Evolutionary conservation across 2,113 vertebrate species (phyloP).

Genomic region (Cariama cristata): DNA sequence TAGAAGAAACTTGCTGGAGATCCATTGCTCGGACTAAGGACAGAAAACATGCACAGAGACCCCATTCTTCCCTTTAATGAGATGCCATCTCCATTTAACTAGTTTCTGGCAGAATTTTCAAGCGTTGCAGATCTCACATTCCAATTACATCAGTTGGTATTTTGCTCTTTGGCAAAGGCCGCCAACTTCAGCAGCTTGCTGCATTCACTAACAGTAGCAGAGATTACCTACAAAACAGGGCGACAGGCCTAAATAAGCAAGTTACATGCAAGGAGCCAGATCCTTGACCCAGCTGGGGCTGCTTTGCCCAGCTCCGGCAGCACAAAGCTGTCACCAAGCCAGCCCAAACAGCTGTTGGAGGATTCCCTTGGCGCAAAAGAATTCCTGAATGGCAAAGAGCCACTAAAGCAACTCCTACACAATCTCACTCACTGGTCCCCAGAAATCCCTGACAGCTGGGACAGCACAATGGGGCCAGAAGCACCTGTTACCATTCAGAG

Average conservation of each 20-base stretch:
- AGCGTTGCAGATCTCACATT: conserved; percentile 60
- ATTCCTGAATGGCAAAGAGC: conserved; percentile 72
- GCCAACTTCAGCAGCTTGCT: conserved; percentile 16
- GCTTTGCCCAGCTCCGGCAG: conserved; percentile 53
- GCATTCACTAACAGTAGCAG: conserved; percentile 48
- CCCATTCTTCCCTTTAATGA: conserved; percentile 62
- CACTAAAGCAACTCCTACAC: conserved; percentile 69
- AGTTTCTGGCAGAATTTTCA: conserved; percentile 54
- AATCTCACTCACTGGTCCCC: conserved; percentile 64
- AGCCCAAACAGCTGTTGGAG: conserved; percentile 70
- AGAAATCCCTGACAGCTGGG: conserved; percentile 72
- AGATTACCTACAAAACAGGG: conserved; percentile 42
- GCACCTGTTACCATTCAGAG: conserved; percentile 69
- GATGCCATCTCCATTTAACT: conserved; percentile 60
- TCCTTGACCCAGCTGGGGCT: conserved; percentile 58
- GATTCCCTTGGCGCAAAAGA: conserved; percentile 72
- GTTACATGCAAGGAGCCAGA: conserved; percentile 28
- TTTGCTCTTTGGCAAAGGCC: conserved; percentile 54
- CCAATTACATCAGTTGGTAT: conserved; percentile 56
- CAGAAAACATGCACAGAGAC: conserved; percentile 32
- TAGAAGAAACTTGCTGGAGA: neutral
- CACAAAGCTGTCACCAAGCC: conserved; percentile 71
- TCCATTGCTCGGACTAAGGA: neutral
- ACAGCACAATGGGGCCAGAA: conserved; percentile 59
- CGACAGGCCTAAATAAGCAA: conserved; percentile 65